A percentile compares a stretch with the other conserved stretches of the same genome.
These are phyloP conservation scores for Trachurus trachurus DNA, from an alignment of 2,797 vertebrate genomes.

Conservation along the genomic window DNA sequence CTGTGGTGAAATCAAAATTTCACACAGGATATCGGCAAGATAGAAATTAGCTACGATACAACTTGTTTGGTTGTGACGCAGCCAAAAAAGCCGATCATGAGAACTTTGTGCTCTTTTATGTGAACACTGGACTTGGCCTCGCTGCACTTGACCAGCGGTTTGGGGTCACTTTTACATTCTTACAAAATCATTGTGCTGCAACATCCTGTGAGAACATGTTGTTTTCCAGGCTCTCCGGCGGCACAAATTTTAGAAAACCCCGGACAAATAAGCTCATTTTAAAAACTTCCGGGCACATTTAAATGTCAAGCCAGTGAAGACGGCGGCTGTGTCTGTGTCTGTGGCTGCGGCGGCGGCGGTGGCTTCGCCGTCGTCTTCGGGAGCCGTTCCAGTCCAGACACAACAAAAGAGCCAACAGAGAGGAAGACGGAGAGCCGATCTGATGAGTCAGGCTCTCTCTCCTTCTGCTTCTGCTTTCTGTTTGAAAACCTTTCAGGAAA, in stretches of 20 bases:
- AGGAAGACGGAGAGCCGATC: conserved; percentile 37
- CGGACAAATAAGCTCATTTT: conserved; percentile 60
- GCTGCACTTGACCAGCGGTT: neutral
- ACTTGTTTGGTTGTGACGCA: too few species aligned
- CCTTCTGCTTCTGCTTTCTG: neutral
- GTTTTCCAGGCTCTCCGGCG: conserved; percentile 13
- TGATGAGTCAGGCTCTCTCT: conserved; percentile 26
- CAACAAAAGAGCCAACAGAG: conserved; percentile 39
- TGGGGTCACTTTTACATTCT: conserved; percentile 2
- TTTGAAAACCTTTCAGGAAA: conserved; percentile 17
- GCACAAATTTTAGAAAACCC: conserved; percentile 17
- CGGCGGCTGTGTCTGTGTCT: too few species aligned
- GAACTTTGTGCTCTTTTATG: too few species aligned
- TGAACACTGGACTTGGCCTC: too few species aligned
- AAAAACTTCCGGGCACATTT: conserved; percentile 24
- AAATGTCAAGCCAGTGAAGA: conserved; percentile 59
- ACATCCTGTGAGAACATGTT: conserved; percentile 27
- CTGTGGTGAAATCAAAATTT: too few species aligned
- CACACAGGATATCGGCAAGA: too few species aligned
- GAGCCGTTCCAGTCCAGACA: conserved; percentile 35
- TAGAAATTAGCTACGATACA: too few species aligned
- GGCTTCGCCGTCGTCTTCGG: neutral
- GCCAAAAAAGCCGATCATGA: too few species aligned
- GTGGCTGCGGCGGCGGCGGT: neutral
- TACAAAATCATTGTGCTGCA: conserved; percentile 1